phyloP scores from a whole-genome alignment of 2,797 vertebrate species.

The Potorous gilbertii region DNA sequence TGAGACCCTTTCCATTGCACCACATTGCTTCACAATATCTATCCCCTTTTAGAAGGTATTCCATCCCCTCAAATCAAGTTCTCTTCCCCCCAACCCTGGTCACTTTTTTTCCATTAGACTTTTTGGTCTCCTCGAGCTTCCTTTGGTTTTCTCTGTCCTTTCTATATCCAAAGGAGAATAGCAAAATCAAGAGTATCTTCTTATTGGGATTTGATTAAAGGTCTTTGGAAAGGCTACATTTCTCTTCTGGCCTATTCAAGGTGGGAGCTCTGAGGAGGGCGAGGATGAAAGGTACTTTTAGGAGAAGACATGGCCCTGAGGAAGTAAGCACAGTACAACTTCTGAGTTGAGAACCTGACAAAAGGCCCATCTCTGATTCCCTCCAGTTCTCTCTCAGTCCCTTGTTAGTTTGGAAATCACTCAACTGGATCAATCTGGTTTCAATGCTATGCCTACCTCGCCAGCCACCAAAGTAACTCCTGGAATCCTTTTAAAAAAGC shows the following conservation, averaged over 20 bases:
- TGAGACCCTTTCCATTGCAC: neutral
- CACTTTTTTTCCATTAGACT: neutral
- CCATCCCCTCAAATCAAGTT: neutral
- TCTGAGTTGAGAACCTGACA: neutral
- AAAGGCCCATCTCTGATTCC: neutral
- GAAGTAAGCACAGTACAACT: neutral
- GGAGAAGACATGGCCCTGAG: neutral
- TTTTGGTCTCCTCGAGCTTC: neutral
- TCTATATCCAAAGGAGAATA: neutral
- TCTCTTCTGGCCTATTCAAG: neutral
- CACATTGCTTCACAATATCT: neutral
- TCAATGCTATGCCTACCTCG: neutral
- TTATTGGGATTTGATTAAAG: neutral
- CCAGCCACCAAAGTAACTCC: neutral
- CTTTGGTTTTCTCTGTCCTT: neutral
- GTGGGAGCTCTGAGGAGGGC: neutral
- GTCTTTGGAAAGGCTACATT: neutral
- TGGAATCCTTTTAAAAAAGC: slow-evolving; percentile 10
- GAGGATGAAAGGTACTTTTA: neutral
- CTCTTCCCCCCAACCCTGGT: neutral
- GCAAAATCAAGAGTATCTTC: neutral
- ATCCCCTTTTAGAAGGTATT: neutral
- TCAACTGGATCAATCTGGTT: slow-evolving; percentile 34
- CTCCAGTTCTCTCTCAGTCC: neutral
- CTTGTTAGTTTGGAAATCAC: slow-evolving; percentile 13